phyloP scores from a whole-genome alignment of 2,113 vertebrate genomes.

The Carettochelys insculpta region DNA sequence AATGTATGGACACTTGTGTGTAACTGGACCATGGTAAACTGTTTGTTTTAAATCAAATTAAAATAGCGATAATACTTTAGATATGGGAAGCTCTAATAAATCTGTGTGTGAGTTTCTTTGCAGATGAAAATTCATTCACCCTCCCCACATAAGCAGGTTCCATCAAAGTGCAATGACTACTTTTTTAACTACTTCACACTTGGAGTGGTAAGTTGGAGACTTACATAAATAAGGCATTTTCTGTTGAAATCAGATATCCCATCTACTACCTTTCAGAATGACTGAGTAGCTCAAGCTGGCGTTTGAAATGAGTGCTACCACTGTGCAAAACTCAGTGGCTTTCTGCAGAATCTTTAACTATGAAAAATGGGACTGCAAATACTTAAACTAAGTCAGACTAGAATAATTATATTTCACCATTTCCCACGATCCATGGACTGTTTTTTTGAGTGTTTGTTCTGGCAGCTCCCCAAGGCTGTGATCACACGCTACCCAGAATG shows the following conservation, averaged over 20 bases:
- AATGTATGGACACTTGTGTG: background rate
- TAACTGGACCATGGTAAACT: background rate
- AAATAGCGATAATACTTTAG: background rate
- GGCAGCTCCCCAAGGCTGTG: background rate
- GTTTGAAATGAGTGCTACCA: background rate
- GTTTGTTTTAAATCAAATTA: background rate
- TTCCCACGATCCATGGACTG: background rate
- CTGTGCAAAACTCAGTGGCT: background rate
- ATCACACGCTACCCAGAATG: background rate
- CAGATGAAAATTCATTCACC: conserved; percentile 99
- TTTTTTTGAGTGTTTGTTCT: background rate
- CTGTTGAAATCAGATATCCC: background rate
- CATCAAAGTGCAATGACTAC: conserved; percentile 99
- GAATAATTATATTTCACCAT: fast-evolving
- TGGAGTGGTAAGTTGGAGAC: conserved; percentile 89
- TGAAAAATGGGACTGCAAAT: background rate
- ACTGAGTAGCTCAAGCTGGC: background rate
- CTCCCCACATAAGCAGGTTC: conserved; percentile 97
- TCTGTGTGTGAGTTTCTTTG: conserved; percentile 37
- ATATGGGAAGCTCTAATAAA: background rate
- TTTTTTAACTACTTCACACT: conserved; percentile 99
- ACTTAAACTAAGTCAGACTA: background rate
- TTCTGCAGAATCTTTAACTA: background rate
- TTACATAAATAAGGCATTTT: background rate
- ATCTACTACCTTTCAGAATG: background rate